Evolutionary conservation across 2,113 vertebrate species (phyloP), one percentile per base, ranked within the genome.

Genomic region (Columba livia): DNA sequence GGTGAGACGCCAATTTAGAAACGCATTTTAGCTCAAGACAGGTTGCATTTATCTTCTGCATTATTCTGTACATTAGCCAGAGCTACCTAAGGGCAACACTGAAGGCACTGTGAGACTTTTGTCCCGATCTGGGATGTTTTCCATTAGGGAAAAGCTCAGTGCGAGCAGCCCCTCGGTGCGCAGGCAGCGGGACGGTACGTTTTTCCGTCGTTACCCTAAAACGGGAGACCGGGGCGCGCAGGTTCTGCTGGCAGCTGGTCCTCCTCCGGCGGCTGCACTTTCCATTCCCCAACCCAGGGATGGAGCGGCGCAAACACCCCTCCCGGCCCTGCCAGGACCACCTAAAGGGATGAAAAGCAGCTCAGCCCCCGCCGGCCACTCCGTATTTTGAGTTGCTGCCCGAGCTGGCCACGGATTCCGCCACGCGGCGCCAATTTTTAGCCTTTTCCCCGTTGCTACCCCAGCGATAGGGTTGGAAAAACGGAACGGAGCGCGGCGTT

Each of bases 311-410:
- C n/a, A 25, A 32, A 3, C 15, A 9, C 24, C 71, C 64, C 56
- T 15, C n/a, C 79, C 11, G 5, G 15, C 56, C 71, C 62, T 69
- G 48, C 71, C 88, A 71, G 42, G 64, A 84, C 88, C 72, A 71
- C 88, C 80, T 20, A 31, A 25, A 56, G 9, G 56, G 79, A 75
- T 47, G 21, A 70, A 71, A 77, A 48, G 64, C 23, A 10, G 24
- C 3, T 31, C 3, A 14, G n/a, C 64, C 40, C 29, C 87, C 12
- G 14, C 10, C 2, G 38, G 53, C 69, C 26, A 1, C 58, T 88
- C 67, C 0, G 0, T 4, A 3, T 16, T 58, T 34, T 10, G 2
- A 25, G 47, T 2, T 6, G 38, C 54, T 16, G 32, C 0, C 44
- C 16, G 58, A 60, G 61, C 1, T 47, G 61, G 61, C 87, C 62